These are phyloP conservation scores for Thamnophis sirtalis DNA, from an alignment of 2,113 vertebrate species.

Conservation along the genomic window DNA sequence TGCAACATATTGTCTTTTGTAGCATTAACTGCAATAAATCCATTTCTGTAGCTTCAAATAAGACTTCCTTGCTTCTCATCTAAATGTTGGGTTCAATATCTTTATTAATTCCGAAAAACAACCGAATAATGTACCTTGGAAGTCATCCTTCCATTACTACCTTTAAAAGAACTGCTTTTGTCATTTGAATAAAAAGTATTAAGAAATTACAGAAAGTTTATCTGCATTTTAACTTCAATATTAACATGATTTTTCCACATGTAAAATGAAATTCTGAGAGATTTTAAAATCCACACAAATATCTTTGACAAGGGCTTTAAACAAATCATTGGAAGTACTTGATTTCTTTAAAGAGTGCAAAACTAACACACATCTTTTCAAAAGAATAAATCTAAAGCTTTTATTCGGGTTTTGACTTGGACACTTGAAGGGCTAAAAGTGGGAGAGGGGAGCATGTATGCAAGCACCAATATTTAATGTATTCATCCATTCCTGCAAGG, in stretches of 20 bases:
- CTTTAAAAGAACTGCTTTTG: background rate
- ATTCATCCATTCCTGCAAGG: background rate
- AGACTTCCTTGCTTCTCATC: background rate
- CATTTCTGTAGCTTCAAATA: background rate
- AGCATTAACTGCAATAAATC: background rate
- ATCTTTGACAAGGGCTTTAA: background rate
- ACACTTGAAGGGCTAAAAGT: background rate
- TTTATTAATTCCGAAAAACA: background rate
- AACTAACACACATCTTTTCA: background rate
- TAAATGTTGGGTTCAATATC: background rate
- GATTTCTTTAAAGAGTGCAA: background rate
- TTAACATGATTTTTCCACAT: background rate
- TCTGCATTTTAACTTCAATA: background rate
- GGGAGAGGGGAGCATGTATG: background rate
- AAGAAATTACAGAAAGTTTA: background rate
- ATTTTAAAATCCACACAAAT: background rate
- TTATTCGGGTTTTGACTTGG: background rate
- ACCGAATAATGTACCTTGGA: background rate
- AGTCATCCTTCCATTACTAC: background rate
- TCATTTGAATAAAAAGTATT: background rate
- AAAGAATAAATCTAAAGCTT: background rate
- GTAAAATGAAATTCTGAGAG: background rate
- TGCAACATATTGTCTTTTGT: background rate
- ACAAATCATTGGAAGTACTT: background rate
- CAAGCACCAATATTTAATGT: background rate